A percentile compares a stretch with the other conserved stretches of the same genome.
Evolutionary conservation across 2,888 invertebrate genomes (phyloP).

Genomic region (Cephus sareptanus): DNA sequence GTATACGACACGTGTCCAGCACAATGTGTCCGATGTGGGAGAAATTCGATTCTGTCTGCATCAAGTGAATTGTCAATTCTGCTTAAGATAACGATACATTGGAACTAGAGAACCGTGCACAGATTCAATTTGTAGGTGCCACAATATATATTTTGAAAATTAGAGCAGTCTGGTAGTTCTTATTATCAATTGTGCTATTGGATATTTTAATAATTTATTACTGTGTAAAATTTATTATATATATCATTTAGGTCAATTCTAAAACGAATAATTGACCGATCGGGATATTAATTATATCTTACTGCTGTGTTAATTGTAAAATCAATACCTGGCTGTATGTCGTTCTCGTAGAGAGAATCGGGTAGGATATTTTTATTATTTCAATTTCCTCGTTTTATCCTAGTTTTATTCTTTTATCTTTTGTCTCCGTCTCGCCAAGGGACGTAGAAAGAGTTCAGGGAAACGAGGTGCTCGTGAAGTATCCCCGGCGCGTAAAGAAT

Average conservation of each 20-base stretch:
- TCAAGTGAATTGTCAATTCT: neutral
- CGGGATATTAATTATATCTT: neutral
- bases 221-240: neutral
- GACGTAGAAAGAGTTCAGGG: neutral
- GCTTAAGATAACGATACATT: neutral
- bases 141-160: neutral
- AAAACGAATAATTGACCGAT: neutral
- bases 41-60: neutral
- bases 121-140: neutral
- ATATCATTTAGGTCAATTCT: no score
- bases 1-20: neutral
- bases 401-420: neutral
- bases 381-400: neutral
- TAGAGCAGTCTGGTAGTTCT: neutral
- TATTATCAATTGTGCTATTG: neutral
- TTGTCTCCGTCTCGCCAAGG: neutral
- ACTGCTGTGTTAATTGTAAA: neutral
- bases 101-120: neutral
- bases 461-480: neutral
- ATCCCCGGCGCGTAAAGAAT: constrained; percentile 8
- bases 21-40: neutral
- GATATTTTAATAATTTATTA: neutral
- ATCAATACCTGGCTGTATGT: neutral
- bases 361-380: neutral
- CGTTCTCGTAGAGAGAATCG: neutral